phyloP scores from a whole-genome alignment of 2,888 invertebrate species.

The Uropetala carovei region DNA sequence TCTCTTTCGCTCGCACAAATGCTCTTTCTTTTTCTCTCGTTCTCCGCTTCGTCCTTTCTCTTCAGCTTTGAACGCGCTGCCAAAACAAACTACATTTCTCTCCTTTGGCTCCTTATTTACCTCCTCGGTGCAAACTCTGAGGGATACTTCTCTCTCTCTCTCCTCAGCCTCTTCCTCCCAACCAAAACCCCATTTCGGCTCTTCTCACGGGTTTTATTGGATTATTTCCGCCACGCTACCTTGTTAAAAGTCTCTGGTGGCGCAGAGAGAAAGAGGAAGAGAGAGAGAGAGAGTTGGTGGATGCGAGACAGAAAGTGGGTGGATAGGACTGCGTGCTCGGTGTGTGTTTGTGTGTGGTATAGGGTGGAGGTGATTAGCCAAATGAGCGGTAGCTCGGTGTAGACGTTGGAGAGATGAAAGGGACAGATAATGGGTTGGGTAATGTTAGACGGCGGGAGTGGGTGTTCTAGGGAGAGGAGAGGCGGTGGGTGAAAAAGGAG shows the following conservation, averaged over 20 bases:
- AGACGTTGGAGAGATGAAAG: not conserved
- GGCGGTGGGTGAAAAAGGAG: not conserved
- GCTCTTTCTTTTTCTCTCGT: not conserved
- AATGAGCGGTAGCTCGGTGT: constrained; percentile 18
- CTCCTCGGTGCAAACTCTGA: not conserved
- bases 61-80: not conserved
- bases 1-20: no score
- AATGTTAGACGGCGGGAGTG: not conserved
- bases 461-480: not conserved
- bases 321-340: not conserved
- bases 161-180: not conserved
- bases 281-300: not conserved
- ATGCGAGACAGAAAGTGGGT: not conserved
- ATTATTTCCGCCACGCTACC: constrained; percentile 25
- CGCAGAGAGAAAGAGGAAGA: not conserved
- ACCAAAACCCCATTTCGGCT: not conserved
- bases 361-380: constrained; percentile 41
- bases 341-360: constrained; percentile 7
- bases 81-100: not conserved
- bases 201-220: constrained; percentile 10
- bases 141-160: not conserved
- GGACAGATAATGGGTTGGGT: not conserved
- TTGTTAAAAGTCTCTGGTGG: not conserved
- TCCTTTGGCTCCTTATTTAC: not conserved
- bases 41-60: not conserved